These are phyloP conservation scores for Cavia aperea DNA, from an alignment of 2,113 vertebrate genomes.

Conservation along the genomic window DNA sequence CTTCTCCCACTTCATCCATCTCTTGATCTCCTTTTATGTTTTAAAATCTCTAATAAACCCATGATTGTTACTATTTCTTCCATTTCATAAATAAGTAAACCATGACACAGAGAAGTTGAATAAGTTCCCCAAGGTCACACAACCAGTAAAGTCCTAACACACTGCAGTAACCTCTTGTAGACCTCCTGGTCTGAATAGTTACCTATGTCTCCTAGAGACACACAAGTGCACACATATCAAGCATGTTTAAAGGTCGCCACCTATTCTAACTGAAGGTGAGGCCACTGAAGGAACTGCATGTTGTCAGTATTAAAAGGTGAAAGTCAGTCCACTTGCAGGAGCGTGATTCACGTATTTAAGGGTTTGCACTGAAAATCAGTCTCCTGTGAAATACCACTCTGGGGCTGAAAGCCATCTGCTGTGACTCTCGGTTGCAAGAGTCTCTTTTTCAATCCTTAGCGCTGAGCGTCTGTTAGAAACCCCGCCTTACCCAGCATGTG, in stretches of 20 bases:
- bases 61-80: background rate
- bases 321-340: background rate
- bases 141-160: background rate
- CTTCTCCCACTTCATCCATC: background rate
- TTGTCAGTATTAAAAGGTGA: background rate
- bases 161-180: too few species aligned
- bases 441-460: background rate
- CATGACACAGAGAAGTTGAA: background rate
- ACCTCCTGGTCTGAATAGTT: background rate
- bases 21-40: background rate
- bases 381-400: background rate
- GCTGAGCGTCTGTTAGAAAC: background rate
- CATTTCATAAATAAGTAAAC: background rate
- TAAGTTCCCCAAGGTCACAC: background rate
- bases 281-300: rapidly evolving
- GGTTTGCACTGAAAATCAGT: background rate
- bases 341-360: background rate
- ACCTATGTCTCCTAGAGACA: too few species aligned
- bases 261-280: background rate
- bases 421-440: background rate
- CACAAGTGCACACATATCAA: background rate
- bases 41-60: background rate
- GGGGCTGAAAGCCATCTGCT: background rate
- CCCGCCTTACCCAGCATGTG: rapidly evolving
- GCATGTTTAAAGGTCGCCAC: too few species aligned